phyloP scores from a whole-genome alignment of 2,797 vertebrate species.

The Orestias chungarensis region DNA sequence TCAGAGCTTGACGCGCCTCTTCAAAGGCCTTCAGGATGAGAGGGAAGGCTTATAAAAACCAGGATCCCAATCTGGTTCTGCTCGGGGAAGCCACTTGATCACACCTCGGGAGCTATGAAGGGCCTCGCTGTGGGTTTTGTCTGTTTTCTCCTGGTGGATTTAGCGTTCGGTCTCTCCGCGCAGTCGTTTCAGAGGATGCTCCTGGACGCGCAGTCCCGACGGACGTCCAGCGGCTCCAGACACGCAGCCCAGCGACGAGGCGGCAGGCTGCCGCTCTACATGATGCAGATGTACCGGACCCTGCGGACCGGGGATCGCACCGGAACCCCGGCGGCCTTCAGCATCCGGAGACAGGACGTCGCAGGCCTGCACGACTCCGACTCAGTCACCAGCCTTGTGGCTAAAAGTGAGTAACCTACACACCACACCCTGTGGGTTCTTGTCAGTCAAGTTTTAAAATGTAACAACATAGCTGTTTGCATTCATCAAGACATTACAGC shows the following conservation, averaged over 20 bases:
- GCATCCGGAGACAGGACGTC: slow-evolving; percentile 54
- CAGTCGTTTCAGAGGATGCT: slow-evolving; percentile 20
- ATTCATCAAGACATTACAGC: too few relatives aligned
- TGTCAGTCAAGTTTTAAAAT: too few relatives aligned
- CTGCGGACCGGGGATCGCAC: slow-evolving; percentile 63
- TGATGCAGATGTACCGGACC: slow-evolving; percentile 87
- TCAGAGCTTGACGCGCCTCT: slow-evolving; percentile 46
- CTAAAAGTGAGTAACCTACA: slow-evolving; percentile 87
- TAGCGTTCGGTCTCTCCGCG: slow-evolving; percentile 15
- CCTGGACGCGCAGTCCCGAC: slow-evolving; percentile 37
- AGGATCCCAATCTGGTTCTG: slow-evolving; percentile 37
- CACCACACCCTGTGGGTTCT: too few relatives aligned
- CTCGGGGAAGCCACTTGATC: slow-evolving; percentile 25
- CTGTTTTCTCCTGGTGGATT: slow-evolving; percentile 54
- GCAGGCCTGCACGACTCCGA: slow-evolving; percentile 75
- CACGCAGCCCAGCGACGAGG: slow-evolving; percentile 21
- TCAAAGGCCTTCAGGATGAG: slow-evolving; percentile 52
- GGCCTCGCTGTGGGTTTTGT: slow-evolving; percentile 32
- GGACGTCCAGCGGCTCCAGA: slow-evolving; percentile 25
- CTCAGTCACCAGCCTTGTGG: slow-evolving; percentile 82
- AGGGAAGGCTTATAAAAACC: slow-evolving; percentile 41
- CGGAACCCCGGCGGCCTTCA: slow-evolving; percentile 14
- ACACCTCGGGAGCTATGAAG: slow-evolving; percentile 49
- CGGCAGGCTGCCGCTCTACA: slow-evolving; percentile 75
- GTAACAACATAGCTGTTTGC: too few relatives aligned